Evolutionary conservation across 37 sponge, comb jelly and placozoan species (phyloP).

Genomic region (Petrosia ficiformis): DNA sequence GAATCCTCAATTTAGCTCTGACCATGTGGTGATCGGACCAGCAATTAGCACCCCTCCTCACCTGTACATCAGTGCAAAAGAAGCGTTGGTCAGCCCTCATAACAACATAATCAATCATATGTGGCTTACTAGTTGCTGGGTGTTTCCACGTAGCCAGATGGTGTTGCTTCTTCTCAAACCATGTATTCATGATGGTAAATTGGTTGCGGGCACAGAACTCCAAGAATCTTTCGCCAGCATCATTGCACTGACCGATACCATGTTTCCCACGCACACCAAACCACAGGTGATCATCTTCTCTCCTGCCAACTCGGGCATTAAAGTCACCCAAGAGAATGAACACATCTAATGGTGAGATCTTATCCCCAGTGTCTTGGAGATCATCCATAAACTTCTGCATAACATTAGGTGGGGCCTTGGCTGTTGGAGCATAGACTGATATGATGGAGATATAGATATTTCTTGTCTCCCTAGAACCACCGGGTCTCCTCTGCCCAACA

Average conservation of each 20-base stretch:
- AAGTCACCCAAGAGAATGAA: too few species aligned
- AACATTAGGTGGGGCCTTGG: too few species aligned
- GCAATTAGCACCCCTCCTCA: conserved; percentile 43
- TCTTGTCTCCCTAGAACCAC: too few species aligned
- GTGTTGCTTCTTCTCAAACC: conserved; percentile 40
- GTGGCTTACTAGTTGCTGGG: conserved; percentile 23
- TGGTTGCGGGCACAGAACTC: conserved; percentile 45
- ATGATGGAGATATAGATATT: too few species aligned
- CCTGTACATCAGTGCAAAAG: conserved; percentile 11
- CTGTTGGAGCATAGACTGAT: too few species aligned
- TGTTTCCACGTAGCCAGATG: conserved; percentile 36
- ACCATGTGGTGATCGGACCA: conserved; percentile 30
- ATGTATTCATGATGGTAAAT: conserved; percentile 42
- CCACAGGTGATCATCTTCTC: not conserved
- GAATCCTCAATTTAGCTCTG: conserved; percentile 18
- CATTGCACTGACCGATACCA: conserved; percentile 29
- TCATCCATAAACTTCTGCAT: too few species aligned
- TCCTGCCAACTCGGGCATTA: too few species aligned
- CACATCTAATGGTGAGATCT: too few species aligned
- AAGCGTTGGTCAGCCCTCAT: conserved; percentile 11
- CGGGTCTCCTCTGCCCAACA: too few species aligned
- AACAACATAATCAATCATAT: conserved; percentile 30
- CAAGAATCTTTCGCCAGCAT: conserved; percentile 27
- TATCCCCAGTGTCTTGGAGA: too few species aligned
- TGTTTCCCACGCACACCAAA: conserved; percentile 9